Evolutionary conservation across 1,140 invertebrate genomes (phyloP), one percentile per base, ranked within the genome.

Genomic region (Helicoverpa armigera): DNA sequence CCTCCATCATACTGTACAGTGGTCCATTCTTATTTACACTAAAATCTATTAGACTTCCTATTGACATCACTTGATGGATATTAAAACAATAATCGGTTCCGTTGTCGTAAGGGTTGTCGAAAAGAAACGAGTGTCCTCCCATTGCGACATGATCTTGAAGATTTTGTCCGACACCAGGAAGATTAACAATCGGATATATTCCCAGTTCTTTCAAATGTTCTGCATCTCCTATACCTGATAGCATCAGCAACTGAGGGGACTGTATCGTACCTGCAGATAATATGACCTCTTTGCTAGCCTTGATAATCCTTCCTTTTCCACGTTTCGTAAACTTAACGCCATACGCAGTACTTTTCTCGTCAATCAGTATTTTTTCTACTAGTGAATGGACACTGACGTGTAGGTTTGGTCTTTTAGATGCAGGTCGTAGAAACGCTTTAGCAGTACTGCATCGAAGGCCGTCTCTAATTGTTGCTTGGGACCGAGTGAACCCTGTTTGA

Each of bases 361-460:
- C 95, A 12, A 97, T 95, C 0, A 97, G 60, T 63, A 98, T 92
- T 85, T 97, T 96, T 82, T 97, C 95, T 0, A 96, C 97, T 13
- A 96, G 93, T 0, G 97, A 96, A 82, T 96, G 95, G 0, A 97
- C 90, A 74, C 96, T 96, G 14, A 98, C 94, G 78, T 98, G 96
- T 10, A 99, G 94, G 91, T 99, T 99, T 18, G 92, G 89, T 50
- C 98, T 95, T 77, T 96, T 95, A 54, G 95, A 94, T 10, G 96
- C 96, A 0, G 98, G 96, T 72, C 97, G 95, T 4, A 99, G 91
- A 89, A 97, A 99, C 0, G 97, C 98, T 92, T 97, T 97, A 2
- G 98, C 96, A 3, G 97, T 96, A 83, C 97, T 98, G 91, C 98
- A 98, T 29, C 98, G 95, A 4, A 98, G 94, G 0, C 98, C 98